These are phyloP conservation scores for Chaetops frenatus DNA, from an alignment of 2,113 vertebrate genomes.

Conservation along the genomic window DNA sequence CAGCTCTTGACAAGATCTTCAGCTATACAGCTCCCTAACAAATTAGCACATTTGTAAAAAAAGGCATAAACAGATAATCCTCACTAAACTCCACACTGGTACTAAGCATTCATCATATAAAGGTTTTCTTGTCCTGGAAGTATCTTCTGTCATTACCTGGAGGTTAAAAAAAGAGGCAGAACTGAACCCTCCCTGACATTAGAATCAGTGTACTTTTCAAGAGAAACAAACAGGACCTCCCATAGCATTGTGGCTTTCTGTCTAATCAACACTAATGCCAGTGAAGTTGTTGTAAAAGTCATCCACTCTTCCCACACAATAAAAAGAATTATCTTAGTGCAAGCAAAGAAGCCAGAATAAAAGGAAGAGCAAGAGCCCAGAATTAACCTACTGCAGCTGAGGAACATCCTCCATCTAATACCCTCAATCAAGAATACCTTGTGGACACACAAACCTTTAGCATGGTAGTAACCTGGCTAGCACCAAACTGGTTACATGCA, in stretches of 20 bases:
- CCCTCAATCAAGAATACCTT: background rate
- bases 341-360: background rate
- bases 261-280: background rate
- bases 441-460: background rate
- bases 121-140: background rate
- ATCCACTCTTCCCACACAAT: background rate
- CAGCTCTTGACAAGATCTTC: background rate
- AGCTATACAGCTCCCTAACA: background rate
- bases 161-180: background rate
- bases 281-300: background rate
- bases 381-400: background rate
- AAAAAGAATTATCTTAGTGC: background rate
- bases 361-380: background rate
- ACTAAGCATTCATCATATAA: background rate
- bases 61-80: background rate
- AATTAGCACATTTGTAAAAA: background rate
- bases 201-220: background rate
- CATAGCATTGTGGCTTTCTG: background rate
- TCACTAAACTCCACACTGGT: background rate
- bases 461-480: background rate
- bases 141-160: background rate
- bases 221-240: background rate
- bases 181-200: background rate
- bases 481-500: background rate
- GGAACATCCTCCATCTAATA: background rate